phyloP scores from a whole-genome alignment of 2,113 vertebrate genomes.

The Hippocampus comes region DNA sequence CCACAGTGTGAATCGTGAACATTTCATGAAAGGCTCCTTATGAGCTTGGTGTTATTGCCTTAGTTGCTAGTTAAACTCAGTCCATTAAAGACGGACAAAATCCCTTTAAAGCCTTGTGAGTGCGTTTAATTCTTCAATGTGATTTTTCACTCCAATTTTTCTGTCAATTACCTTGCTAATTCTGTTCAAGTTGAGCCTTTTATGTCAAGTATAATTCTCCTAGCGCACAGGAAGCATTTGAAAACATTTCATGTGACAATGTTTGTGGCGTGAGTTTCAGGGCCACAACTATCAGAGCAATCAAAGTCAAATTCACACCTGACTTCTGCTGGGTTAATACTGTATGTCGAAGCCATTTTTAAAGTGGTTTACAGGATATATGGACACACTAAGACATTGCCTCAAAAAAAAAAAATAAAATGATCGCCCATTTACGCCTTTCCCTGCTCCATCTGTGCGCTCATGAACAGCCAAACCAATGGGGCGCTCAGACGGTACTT shows the following conservation, averaged over 20 bases:
- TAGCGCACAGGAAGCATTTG: background rate
- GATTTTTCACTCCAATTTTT: background rate
- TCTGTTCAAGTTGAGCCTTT: background rate
- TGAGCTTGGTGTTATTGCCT: conserved; percentile 6
- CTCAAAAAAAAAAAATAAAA: background rate
- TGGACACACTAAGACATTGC: background rate
- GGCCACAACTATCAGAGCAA: background rate
- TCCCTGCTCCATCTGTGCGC: background rate
- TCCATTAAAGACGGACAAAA: conserved; percentile 7
- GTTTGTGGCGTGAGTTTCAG: background rate
- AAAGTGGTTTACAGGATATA: too few relatives aligned
- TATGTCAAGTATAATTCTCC: background rate
- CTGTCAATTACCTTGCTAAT: background rate
- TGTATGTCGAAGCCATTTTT: too few relatives aligned
- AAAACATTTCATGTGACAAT: background rate
- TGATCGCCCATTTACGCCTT: background rate
- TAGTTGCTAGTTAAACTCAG: conserved; percentile 17
- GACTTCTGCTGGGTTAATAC: too few relatives aligned
- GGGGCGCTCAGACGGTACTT: background rate
- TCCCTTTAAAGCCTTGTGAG: too few relatives aligned
- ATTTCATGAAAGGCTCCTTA: conserved; percentile 12
- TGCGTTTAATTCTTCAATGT: background rate
- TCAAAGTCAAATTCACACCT: too few relatives aligned
- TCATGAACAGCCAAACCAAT: background rate
- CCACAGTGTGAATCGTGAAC: conserved; percentile 9